Percentiles rank a stretch among this genome's conserved stretches.
Conservation (phyloP, 2,888 invertebrate genomes). For the Cosmorhoe ocellata region DNA sequence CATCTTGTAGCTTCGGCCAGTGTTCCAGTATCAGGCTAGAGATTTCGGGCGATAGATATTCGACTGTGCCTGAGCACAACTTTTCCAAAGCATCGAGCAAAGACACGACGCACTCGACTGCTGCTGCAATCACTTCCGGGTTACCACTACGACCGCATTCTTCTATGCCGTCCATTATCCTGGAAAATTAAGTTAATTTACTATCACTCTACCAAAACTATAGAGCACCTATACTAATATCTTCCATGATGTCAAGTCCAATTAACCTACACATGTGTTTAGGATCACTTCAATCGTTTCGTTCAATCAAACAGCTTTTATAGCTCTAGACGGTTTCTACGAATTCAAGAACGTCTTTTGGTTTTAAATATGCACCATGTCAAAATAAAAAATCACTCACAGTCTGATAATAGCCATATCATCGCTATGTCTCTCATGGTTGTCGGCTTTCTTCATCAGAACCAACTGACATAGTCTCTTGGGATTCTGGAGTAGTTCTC, state of each 20-base stretch:
- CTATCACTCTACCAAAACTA: no score
- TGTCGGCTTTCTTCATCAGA: slow-evolving; percentile 84
- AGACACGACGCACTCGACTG: slow-evolving; percentile 92
- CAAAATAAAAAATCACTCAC: slow-evolving; percentile 72
- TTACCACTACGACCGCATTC: slow-evolving; percentile 94
- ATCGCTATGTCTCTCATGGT: slow-evolving; percentile 82
- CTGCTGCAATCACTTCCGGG: slow-evolving; percentile 88
- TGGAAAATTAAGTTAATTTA: slow-evolving; percentile 33
- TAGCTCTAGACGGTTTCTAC: no score
- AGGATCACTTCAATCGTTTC: no score
- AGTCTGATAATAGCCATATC: slow-evolving; percentile 92
- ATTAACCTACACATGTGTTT: no score
- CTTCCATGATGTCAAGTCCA: no score
- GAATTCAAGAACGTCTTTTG: background rate
- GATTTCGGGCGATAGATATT: slow-evolving; percentile 56
- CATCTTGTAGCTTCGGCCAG: slow-evolving; percentile 86
- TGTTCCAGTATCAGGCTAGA: slow-evolving; percentile 82
- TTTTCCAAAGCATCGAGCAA: slow-evolving; percentile 92
- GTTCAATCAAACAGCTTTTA: no score
- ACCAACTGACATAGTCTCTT: slow-evolving; percentile 89
- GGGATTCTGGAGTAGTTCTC: slow-evolving; percentile 90
- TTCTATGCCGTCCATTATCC: slow-evolving; percentile 96
- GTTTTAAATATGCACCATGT: background rate
- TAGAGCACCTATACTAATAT: no score
- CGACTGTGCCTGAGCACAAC: slow-evolving; percentile 87